Evolutionary conservation across 2,888 invertebrate species (phyloP), one percentile per base, ranked within the genome.

Genomic region (Coecobrya sp.): DNA sequence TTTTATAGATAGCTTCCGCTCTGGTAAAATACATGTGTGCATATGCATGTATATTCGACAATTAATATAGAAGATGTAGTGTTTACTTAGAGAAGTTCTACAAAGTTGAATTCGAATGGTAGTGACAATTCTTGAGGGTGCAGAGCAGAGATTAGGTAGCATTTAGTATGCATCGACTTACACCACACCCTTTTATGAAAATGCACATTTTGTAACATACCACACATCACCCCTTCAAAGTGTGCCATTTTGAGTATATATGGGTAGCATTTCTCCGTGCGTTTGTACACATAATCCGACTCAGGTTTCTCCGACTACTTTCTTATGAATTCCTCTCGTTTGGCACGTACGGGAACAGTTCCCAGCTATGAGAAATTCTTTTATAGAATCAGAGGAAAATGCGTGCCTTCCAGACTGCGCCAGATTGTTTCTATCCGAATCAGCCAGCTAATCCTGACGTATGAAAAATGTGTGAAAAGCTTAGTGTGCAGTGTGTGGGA

Each of bases 381-480:
- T 45, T 25, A 42, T 49, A n/a, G 70, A 70, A 59, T 55, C 52
- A 82, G 22, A 68, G 27, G 25, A 52, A 79, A 62, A 27, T 73
- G 49, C 70, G 68, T 86, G 55, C 36, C 45, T 79, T 59, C 30
- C 36, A 62, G 79, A 88, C 65, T 55, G 19, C 87, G 36, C 79
- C 87, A 88, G 87, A 79, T 79, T 88, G 59, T 30, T 19, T 59
- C n/a, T 65, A 88, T 88, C 36, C 87, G 16, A 1, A 65, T 25
- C 7, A 59, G 73, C 59, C 27, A 70, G 19, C 30, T 73, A 73
- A 86, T 86, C 86, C 52, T 55, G 36, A 62, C 45, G 79, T 82
- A 89, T 89, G 89, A 89, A 82, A 82, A 82, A 82, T 89, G 89
- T 81, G 88, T 68, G 89, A 89, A 89, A 65, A 68, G 36, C 45